phyloP scores from a whole-genome alignment of 1,140 invertebrate genomes.

The Drosophila willistoni region DNA sequence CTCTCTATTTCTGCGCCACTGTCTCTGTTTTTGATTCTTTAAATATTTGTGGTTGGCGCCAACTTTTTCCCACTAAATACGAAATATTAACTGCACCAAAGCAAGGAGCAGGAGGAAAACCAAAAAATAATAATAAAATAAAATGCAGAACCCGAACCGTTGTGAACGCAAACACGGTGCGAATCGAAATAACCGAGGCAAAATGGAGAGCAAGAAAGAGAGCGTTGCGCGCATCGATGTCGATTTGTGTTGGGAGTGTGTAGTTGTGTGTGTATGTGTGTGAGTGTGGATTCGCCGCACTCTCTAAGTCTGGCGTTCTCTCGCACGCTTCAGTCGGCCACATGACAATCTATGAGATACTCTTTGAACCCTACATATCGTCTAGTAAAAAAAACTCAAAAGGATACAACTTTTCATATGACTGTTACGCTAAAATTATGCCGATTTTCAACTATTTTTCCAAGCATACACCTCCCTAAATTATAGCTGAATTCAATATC shows the following conservation, averaged over 20 bases:
- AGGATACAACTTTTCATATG: neutral
- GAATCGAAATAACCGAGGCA: constrained; percentile 77
- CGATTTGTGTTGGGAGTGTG: constrained; percentile 17
- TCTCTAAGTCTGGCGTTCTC: constrained; percentile 26
- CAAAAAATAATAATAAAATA: constrained; percentile 81
- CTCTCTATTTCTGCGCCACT: constrained; percentile 24
- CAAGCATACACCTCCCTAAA: too few species aligned
- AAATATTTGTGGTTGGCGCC: constrained; percentile 2
- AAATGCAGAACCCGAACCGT: constrained; percentile 80
- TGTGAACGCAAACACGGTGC: constrained; percentile 80
- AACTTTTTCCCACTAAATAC: constrained; percentile 31
- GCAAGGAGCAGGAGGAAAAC: constrained; percentile 70
- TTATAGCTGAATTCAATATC: too few species aligned
- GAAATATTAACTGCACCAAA: constrained; percentile 52
- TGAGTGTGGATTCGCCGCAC: constrained; percentile 56
- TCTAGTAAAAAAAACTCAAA: neutral
- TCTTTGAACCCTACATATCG: neutral
- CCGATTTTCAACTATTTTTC: too few species aligned
- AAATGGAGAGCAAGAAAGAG: constrained; percentile 64
- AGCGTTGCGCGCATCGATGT: constrained; percentile 43
- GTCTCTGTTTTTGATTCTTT: neutral
- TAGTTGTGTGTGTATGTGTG: constrained; percentile 17
- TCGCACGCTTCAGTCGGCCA: constrained; percentile 18
- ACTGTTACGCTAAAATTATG: too few species aligned
- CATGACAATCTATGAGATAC: constrained; percentile 3